Percentiles rank a stretch among this genome's conserved stretches.
Evolutionary conservation across 2,888 invertebrate genomes (phyloP).

Genomic region (Notocelia uddmanniana): DNA sequence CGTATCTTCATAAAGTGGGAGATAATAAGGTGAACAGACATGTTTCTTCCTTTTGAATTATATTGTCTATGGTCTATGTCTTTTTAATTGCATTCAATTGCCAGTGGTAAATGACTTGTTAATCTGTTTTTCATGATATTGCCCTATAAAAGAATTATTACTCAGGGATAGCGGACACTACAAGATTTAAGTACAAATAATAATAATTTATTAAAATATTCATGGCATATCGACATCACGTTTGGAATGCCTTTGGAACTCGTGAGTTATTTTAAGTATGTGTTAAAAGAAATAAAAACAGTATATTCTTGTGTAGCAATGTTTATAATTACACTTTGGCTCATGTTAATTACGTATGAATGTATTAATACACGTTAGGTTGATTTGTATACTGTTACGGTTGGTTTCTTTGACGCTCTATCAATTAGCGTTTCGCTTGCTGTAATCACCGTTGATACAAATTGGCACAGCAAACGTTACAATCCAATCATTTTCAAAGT

Average conservation of each 20-base stretch:
- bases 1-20: not conserved
- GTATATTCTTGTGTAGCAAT: constrained; percentile 1
- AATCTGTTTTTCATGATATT: not conserved
- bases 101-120: not conserved
- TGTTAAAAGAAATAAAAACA: constrained; percentile 1
- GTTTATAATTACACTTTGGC: constrained; percentile 11
- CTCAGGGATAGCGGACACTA: not conserved
- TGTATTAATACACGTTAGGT: constrained; percentile 22
- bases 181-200: not conserved
- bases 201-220: not conserved
- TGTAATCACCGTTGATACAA: constrained; percentile 6
- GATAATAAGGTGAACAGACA: not conserved
- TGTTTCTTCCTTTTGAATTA: too few relatives aligned
- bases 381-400: constrained; percentile 22
- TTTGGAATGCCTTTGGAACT: constrained; percentile 16
- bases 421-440: constrained; percentile 17
- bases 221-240: constrained; percentile 14
- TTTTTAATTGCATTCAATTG: too few relatives aligned
- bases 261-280: not conserved
- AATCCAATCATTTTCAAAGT: not conserved
- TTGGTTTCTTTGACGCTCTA: constrained; percentile 4
- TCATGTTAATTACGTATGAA: constrained; percentile 21
- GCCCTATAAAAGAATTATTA: too few relatives aligned
- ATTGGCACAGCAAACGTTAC: constrained; percentile 14
- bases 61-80: too few relatives aligned